Evolutionary conservation across 2,797 vertebrate species (phyloP), one percentile per base, ranked within the genome.

Genomic region (Gymnodraco acuticeps): DNA sequence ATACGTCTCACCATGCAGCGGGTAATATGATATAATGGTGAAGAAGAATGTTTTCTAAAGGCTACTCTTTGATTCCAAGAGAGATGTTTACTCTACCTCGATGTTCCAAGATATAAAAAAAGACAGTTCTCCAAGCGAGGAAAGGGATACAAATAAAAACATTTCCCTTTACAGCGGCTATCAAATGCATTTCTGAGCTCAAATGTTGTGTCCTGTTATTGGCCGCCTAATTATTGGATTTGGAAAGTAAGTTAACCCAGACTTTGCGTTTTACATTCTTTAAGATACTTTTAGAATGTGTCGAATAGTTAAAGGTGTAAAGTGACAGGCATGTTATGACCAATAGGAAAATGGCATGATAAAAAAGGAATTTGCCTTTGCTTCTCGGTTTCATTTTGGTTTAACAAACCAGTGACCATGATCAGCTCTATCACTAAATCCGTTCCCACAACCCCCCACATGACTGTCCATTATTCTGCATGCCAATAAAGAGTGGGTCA

Each of bases 391-490:
- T 65, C 64, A 78, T 65, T 81, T 64, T 74, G 64, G 78, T 38
- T 38, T 0, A 76, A 77, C 53, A 64, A 82, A 75, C 53, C 31
- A 8, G 19, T 42, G n/a, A 86, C 78, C 68, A 69, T 45, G 63
- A 81, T 87, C 73, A 69, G 62, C 82, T 84, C 76, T 0, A 19
- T 42, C 10, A 59, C 67, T 60, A 68, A 79, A 83, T 71, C 67
- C 60, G 50, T 91, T 92, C 92, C 89, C 91, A 94, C 83, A 90
- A 84, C 83, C 52, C 79, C 78, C 85, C 69, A 60, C 69, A 11
- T 31, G 76, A 61, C 86, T 77, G 78, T 73, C 80, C 78, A 83
- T 82, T 78, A 88, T 83, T 77, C 84, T 86, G 78, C 85, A 85
- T 80, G 66, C 83, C 88, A 88, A 87, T 82, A 89, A 89, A 87